Conservation (phyloP, 2,888 invertebrate species). For the Papilio protenor region DNA sequence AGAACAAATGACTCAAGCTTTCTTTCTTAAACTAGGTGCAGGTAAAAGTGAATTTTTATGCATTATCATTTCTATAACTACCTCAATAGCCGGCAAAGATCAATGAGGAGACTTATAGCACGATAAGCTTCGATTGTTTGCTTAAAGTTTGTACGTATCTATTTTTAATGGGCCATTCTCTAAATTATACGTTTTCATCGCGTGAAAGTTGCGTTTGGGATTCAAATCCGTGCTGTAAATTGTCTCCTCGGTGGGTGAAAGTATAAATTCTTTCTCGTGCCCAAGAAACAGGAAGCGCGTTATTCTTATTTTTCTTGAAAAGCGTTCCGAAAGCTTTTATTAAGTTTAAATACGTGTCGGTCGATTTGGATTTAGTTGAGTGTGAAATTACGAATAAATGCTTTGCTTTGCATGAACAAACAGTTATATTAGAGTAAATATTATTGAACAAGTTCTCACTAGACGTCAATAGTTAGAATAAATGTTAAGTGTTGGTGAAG, state of each 20-base stretch:
- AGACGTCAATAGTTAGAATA: slow-evolving; percentile 63
- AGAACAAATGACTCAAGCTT: slow-evolving; percentile 64
- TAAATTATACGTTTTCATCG: slow-evolving; percentile 74
- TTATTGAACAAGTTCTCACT: slow-evolving; percentile 62
- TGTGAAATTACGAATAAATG: slow-evolving; percentile 26
- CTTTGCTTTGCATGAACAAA: slow-evolving; percentile 3
- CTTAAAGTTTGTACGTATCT: slow-evolving; percentile 65
- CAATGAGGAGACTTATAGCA: slow-evolving; percentile 62
- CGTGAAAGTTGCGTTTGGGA: slow-evolving; percentile 72
- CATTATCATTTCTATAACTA: slow-evolving; percentile 68
- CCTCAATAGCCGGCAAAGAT: slow-evolving; percentile 63
- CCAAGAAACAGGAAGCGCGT: slow-evolving; percentile 35
- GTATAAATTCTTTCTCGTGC: slow-evolving; percentile 50
- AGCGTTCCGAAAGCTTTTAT: slow-evolving; percentile 35
- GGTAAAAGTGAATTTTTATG: slow-evolving; percentile 69
- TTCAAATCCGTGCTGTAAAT: slow-evolving; percentile 65
- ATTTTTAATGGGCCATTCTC: slow-evolving; percentile 68
- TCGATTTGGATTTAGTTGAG: slow-evolving; percentile 19
- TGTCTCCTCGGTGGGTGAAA: slow-evolving; percentile 71
- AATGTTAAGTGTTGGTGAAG: slow-evolving; percentile 73
- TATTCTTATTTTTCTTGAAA: slow-evolving; percentile 41
- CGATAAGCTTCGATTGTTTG: slow-evolving; percentile 67
- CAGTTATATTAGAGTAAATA: slow-evolving; percentile 62
- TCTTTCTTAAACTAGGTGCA: slow-evolving; percentile 61
- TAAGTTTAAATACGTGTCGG: slow-evolving; percentile 25